Base-by-base conservation (phyloP, 2,113 vertebrate species). In the Malaclemys terrapin region DNA sequence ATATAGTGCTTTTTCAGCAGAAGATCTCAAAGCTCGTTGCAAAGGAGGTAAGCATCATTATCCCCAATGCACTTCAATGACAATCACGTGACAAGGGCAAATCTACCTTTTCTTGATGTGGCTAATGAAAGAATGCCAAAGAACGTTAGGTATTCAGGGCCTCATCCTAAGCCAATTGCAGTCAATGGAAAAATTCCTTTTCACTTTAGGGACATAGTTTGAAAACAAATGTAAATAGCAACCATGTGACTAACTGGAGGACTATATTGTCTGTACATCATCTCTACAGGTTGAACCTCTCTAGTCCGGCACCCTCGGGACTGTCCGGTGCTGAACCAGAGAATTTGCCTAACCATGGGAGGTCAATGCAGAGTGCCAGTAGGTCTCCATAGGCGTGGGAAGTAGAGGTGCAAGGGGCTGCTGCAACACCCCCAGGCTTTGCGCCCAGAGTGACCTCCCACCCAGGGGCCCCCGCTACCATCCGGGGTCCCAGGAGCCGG, bases 71-170 rank as follows among this genome's bases (percentile, higher is more conserved):
- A 69, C 62, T 19, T 69, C 59, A 72, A 22, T 56, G 65, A 19
- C 76, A 76, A 53, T 45, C 76, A 10, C 1, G 0, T 0, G 16
- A 27, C 27, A 90, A 45, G 4, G 2, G 22, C 38, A n/a, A 10
- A 3, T n/a, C 27, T 10, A 6, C 16, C 42, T 13, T 19, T 3
- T 10, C 42, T 9, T 14, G 1, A 11, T 14, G 6, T 19, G 52
- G 25, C 88, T 69, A 42, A 65, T 52, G 88, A 53, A 76, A 76
- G 22, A 42, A 84, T 89, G 80, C 25, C 59, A 53, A 54, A 20
- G 57, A 8, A 0, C 11, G 5, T 7, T 72, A 82, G 78, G 38
- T 31, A 24, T 78, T 0, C 1, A 3, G 62, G 6, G 10, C 16
- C 56, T 8, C 4, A 27, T 14, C 20, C 31, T 35, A 85, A 75